phyloP scores from a whole-genome alignment of 2,113 vertebrate species.

The Pteruthius melanotis region DNA sequence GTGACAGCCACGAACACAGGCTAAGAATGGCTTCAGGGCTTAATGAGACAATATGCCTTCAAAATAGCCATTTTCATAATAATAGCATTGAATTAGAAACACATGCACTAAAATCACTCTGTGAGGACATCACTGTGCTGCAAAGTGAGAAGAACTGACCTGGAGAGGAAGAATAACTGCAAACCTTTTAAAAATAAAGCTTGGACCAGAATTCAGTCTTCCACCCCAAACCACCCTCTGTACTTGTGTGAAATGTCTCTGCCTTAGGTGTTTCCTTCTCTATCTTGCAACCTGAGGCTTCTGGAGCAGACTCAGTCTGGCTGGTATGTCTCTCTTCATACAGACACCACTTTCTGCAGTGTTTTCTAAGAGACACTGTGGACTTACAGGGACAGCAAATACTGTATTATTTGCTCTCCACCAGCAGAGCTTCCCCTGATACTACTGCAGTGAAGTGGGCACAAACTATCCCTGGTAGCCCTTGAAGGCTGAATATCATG shows the following conservation, averaged over 20 bases:
- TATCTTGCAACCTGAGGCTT: background rate
- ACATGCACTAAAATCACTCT: background rate
- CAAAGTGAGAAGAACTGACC: background rate
- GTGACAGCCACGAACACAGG: background rate
- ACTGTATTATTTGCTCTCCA: background rate
- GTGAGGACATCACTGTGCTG: background rate
- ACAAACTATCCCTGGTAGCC: background rate
- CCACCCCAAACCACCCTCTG: fast-evolving
- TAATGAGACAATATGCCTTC: background rate
- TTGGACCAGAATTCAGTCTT: background rate
- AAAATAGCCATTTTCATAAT: background rate
- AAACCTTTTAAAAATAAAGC: background rate
- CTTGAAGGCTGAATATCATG: no score
- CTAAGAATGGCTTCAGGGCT: background rate
- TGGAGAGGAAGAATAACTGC: background rate
- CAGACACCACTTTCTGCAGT: background rate
- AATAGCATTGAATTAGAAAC: background rate
- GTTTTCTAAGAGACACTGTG: background rate
- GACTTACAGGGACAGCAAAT: background rate
- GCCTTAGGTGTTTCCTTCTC: background rate
- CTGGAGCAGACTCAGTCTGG: background rate
- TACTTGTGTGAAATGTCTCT: background rate
- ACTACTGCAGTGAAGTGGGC: background rate
- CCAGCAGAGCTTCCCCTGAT: background rate
- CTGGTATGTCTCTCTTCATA: fast-evolving